These are phyloP conservation scores for Clistopyga incitator DNA, from an alignment of 2,888 invertebrate genomes.

Conservation along the genomic window DNA sequence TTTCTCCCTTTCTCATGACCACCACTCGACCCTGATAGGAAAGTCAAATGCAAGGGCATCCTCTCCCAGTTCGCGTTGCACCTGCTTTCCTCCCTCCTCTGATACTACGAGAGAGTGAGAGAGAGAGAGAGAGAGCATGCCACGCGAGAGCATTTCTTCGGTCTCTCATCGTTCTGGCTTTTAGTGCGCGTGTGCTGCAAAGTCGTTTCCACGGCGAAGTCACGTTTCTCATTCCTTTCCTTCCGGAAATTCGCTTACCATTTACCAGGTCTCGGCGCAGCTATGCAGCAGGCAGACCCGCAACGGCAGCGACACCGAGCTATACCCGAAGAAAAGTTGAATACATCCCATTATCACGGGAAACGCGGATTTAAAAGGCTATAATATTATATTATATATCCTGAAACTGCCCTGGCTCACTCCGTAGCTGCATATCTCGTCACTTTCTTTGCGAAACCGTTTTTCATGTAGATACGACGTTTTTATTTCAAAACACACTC, in stretches of 20 bases:
- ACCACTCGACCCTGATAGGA: constrained; percentile 63
- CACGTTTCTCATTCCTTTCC: constrained; percentile 67
- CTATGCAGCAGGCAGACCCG: constrained; percentile 14
- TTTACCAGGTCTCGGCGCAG: constrained; percentile 44
- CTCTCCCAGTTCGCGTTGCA: constrained; percentile 43
- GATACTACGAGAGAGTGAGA: constrained; percentile 18
- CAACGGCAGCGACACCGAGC: constrained; percentile 10
- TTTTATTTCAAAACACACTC: too few species aligned
- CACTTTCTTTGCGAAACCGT: not conserved
- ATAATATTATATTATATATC: constrained; percentile 8
- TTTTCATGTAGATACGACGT: not conserved
- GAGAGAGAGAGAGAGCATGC: constrained; percentile 1
- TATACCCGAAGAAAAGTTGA: constrained; percentile 50
- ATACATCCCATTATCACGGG: constrained; percentile 56
- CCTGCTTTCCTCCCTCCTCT: constrained; percentile 44
- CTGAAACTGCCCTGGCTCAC: not conserved
- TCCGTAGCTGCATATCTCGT: not conserved
- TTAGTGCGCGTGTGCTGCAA: constrained; percentile 48
- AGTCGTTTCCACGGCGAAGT: constrained; percentile 64
- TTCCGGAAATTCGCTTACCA: constrained; percentile 65
- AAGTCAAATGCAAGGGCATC: constrained; percentile 64
- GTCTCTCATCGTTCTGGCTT: constrained; percentile 48
- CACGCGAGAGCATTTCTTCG: not conserved
- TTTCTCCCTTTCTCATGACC: constrained; percentile 46
- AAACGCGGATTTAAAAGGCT: constrained; percentile 45